Evolutionary conservation across 2,888 invertebrate species (phyloP), one percentile per base, ranked within the genome.

Genomic region (Drosophila affinis): DNA sequence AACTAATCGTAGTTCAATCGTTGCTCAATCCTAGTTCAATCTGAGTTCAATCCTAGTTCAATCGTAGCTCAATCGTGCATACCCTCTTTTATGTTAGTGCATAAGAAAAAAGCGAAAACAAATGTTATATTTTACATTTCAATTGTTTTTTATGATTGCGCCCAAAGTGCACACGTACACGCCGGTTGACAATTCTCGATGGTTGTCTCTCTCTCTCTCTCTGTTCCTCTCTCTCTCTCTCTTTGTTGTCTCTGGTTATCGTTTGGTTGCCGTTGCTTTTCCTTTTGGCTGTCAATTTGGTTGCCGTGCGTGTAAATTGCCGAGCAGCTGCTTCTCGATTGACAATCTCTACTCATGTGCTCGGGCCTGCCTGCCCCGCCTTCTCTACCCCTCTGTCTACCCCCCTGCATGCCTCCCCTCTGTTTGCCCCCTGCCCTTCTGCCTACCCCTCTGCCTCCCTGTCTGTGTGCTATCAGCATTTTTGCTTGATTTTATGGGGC

Each of bases 71-170:
- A 21, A 21, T 21, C 18, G 18, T 21, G 18, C 21, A 21, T 21
- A 21, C 21, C 57, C 49, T 18, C 3, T 1, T n/a, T 0, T 0
- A 0, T 46, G 3, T 0, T 10, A 58, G 70, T 0, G 67, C 51
- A 61, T 46, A 51, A 14, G 5, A 45, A 27, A 54, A 55, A 65
- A 55, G 51, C 18, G 62, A 76, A 60, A 78, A 77, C 81, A 78
- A 79, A 81, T 83, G 75, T 83, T 85, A 87, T 87, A 85, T 87
- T 87, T 87, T 81, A 87, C 86, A 87, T 87, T 85, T 87, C 86
- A 87, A 87, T 87, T 87, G 86, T 87, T 87, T 87, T 87, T 87
- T 87, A 87, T 87, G 86, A 81, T 84, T 87, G 79, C 82, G 79
- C 68, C 73, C 82, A 84, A 83, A 85, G 80, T 83, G 85, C 85